Evolutionary conservation across 1,140 invertebrate species (phyloP), one percentile per base, ranked within the genome.

Genomic region (Diabrotica undecimpunctata): DNA sequence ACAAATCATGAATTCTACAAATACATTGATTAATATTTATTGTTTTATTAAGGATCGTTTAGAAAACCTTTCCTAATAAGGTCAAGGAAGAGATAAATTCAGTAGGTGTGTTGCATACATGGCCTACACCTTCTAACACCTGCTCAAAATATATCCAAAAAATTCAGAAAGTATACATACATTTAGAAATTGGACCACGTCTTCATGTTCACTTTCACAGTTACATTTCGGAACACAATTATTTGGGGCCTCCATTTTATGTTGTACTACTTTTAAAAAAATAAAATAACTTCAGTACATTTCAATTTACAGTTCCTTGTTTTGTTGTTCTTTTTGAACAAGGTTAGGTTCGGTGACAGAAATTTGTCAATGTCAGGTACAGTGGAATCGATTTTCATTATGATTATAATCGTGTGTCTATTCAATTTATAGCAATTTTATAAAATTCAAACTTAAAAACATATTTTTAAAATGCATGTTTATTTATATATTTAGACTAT

Each of bases 201-300:
- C 53, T 12, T 54, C 61, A 62, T 62, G 61, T 14, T 54, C 52
- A 52, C 54, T 10, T 54, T 54, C 53, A 62, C 61, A 62, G 39
- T 62, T 7, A 62, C 61, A 62, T 50, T 7, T 36, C 38, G n/a
- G 5, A 36, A 5, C 52, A 37, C 9, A 14, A 12, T 54, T 13
- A 37, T 54, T 62, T n/a, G 25, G 11, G 51, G 12, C 25, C 11
- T 51, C 59, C 61, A 62, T 62, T n/a, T 62, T 37, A 38, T 25
- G n/a, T 39, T 9, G 8, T 36, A 46, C 11, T 60, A 51, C 13
- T 58, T 38, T 58, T n/a, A 50, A 10, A 54, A 7, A 25, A 54
- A 8, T 13, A 54, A 54, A 13, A 54, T 11, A 9, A 54, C 12
- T 54, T 35, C 53, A 46, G n/a, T 46, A 6, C 53, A 54, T 54